Evolutionary conservation across 2,113 vertebrate species (phyloP).

Genomic region (Eurystomus gularis): DNA sequence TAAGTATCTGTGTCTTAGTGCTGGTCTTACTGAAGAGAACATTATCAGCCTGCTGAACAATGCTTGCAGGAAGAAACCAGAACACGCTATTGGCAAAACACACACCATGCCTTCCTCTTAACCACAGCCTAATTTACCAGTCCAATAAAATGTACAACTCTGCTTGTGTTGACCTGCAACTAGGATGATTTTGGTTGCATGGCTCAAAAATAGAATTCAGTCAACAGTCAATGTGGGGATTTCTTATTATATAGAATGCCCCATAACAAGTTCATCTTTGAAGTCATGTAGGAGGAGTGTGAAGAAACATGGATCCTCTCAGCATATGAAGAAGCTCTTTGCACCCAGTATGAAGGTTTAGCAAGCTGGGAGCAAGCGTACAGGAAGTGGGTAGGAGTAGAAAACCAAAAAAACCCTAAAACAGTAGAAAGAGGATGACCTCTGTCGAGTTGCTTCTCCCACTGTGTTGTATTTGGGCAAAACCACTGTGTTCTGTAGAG

Average conservation of each 20-base stretch:
- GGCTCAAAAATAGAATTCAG: neutral
- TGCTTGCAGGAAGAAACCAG: neutral
- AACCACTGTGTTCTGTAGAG: neutral
- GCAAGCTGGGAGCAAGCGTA: neutral
- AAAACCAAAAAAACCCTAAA: neutral
- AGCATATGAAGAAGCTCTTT: neutral
- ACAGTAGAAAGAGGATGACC: neutral
- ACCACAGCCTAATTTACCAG: neutral
- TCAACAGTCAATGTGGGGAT: neutral
- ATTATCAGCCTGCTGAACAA: neutral
- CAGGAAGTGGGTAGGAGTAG: neutral
- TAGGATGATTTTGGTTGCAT: neutral
- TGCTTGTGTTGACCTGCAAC: neutral
- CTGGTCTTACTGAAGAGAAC: neutral
- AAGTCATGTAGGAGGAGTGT: neutral
- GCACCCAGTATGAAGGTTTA: neutral
- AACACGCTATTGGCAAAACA: neutral
- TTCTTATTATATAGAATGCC: neutral
- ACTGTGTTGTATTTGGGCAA: neutral
- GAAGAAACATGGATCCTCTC: neutral
- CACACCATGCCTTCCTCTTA: neutral
- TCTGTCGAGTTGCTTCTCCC: accelerated
- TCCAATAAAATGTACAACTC: neutral
- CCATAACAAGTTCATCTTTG: neutral
- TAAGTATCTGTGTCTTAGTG: neutral